Evolutionary conservation across 2,888 invertebrate genomes (phyloP).

Genomic region (Pemphredon lugubris): DNA sequence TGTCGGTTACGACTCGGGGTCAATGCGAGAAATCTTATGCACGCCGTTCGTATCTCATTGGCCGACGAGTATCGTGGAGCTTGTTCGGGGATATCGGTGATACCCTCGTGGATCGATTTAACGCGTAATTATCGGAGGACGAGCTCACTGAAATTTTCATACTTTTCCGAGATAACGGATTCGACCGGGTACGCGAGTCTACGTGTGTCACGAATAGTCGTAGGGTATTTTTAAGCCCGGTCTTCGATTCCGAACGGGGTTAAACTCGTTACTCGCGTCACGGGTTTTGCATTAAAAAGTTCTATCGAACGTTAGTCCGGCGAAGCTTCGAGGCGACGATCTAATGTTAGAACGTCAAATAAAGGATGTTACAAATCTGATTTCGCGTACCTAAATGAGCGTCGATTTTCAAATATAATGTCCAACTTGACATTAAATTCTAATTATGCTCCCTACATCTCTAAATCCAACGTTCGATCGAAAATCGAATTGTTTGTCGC

Average conservation of each 20-base stretch:
- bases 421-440: too few relatives aligned
- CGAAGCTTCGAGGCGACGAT: conserved; percentile 24
- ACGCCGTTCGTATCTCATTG: conserved; percentile 1
- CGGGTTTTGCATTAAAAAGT: conserved; percentile 16
- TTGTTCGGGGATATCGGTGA: too few relatives aligned
- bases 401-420: too few relatives aligned
- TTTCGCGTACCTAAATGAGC: too few relatives aligned
- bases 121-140: too few relatives aligned
- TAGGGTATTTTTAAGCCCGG: too few relatives aligned
- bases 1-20: conserved; percentile 45
- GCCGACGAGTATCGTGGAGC: background rate
- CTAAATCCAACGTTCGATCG: too few relatives aligned
- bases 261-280: conserved; percentile 24
- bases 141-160: background rate
- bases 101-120: background rate
- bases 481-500: too few relatives aligned
- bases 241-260: background rate
- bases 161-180: conserved; percentile 14
- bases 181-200: background rate
- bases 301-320: background rate
- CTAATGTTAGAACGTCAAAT: too few relatives aligned
- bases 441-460: too few relatives aligned
- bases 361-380: too few relatives aligned
- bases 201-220: background rate
- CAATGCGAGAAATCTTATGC: conserved; percentile 47